Percentiles rank a stretch among this genome's conserved stretches.
phyloP scores from a whole-genome alignment of 1,140 invertebrate species.

The Lepidurus apus region DNA sequence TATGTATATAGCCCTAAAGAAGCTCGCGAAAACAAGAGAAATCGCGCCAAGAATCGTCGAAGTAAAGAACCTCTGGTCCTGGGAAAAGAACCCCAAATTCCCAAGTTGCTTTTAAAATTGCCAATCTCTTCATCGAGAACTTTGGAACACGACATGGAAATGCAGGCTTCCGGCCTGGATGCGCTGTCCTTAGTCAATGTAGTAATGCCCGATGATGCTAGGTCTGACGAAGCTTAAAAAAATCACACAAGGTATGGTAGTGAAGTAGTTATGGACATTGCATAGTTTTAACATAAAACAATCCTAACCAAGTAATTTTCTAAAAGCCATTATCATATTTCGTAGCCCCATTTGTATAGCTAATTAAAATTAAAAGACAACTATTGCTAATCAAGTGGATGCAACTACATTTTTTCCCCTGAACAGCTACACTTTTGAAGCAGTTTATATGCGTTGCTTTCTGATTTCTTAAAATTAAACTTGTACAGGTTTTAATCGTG shows the following conservation, averaged over 20 bases:
- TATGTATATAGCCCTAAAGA: slow-evolving; percentile 62
- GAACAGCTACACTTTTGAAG: too few relatives aligned
- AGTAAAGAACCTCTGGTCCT: not conserved
- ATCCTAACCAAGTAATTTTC: slow-evolving; percentile 19
- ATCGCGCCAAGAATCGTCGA: not conserved
- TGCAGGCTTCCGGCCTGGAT: not conserved
- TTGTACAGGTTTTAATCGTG: too few relatives aligned
- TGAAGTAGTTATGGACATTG: not conserved
- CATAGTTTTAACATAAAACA: slow-evolving; percentile 3
- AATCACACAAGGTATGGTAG: not conserved
- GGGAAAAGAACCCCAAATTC: not conserved
- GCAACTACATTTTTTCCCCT: too few relatives aligned
- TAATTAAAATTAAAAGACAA: not conserved
- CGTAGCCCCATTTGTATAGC: slow-evolving; percentile 11
- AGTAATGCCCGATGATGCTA: slow-evolving; percentile 14
- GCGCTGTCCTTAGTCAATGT: slow-evolving; percentile 14
- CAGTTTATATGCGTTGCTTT: too few relatives aligned
- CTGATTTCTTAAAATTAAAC: too few relatives aligned
- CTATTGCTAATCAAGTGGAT: not conserved
- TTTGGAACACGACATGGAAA: not conserved
- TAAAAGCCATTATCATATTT: not conserved
- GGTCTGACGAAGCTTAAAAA: not conserved
- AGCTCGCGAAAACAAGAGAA: slow-evolving; percentile 53
- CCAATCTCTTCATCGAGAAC: not conserved
- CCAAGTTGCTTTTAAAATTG: not conserved